phyloP scores from a whole-genome alignment of 2,888 invertebrate species.

The Notodonta ziczac region DNA sequence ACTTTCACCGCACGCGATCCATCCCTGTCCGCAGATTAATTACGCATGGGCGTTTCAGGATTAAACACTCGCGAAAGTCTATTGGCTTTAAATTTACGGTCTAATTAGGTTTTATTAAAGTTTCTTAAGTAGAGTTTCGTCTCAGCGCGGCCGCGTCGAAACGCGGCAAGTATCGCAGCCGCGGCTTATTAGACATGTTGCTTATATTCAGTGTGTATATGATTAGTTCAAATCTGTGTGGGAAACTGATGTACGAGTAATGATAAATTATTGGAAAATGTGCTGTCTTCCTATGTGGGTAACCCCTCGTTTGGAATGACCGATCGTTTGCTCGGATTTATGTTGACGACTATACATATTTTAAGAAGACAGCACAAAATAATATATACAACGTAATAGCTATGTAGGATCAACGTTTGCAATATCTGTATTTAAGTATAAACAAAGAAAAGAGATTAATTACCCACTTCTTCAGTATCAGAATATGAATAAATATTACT shows the following conservation, averaged over 20 bases:
- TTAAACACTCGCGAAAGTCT: constrained; percentile 58
- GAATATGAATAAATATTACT: too few relatives aligned
- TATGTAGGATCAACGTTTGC: too few relatives aligned
- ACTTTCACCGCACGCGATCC: constrained; percentile 24
- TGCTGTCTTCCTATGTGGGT: too few relatives aligned
- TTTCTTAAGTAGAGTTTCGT: constrained; percentile 46
- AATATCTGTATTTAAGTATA: too few relatives aligned
- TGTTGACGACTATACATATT: too few relatives aligned
- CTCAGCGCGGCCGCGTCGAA: background rate
- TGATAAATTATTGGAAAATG: too few relatives aligned
- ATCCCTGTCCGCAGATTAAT: constrained; percentile 50
- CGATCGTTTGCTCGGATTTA: too few relatives aligned
- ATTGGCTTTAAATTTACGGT: constrained; percentile 62
- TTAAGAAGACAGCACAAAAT: too few relatives aligned
- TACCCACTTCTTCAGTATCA: too few relatives aligned
- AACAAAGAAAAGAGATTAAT: too few relatives aligned
- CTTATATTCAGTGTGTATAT: background rate
- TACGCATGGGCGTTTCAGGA: constrained; percentile 53
- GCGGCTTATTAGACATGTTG: background rate
- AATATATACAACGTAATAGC: too few relatives aligned
- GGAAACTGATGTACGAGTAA: background rate
- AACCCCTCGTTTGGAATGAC: too few relatives aligned
- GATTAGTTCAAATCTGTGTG: background rate
- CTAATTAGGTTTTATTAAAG: constrained; percentile 61
- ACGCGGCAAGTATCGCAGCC: background rate